phyloP scores from a whole-genome alignment of 2,888 invertebrate species.

The Cryptops parisi region DNA sequence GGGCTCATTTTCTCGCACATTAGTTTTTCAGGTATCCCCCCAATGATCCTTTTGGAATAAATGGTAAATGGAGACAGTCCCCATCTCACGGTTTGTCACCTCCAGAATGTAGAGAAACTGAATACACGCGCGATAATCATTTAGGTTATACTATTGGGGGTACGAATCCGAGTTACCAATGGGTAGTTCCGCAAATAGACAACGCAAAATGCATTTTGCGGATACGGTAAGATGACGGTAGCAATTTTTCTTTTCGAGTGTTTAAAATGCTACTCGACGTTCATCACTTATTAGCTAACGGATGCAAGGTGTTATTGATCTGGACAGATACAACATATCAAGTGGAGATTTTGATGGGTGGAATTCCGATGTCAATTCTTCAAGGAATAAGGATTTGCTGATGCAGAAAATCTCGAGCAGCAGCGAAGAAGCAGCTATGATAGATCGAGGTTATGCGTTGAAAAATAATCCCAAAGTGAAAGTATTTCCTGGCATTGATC shows the following conservation, averaged over 20 bases:
- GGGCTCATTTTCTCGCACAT: too few relatives aligned
- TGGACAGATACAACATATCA: conserved; percentile 31
- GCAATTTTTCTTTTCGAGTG: neutral
- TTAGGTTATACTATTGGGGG: conserved; percentile 29
- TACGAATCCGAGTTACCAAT: conserved; percentile 25
- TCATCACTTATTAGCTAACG: too few relatives aligned
- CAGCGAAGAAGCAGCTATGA: conserved; percentile 9
- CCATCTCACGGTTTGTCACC: conserved; percentile 27
- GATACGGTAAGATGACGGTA: conserved; percentile 25
- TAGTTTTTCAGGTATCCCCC: conserved; percentile 13
- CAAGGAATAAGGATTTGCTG: neutral
- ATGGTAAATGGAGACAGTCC: conserved; percentile 28
- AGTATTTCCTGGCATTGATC: conserved; percentile 25
- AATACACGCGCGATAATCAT: conserved; percentile 31
- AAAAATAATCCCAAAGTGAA: conserved; percentile 29
- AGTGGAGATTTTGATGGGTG: conserved; percentile 30
- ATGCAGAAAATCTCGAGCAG: neutral
- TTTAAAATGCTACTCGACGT: too few relatives aligned
- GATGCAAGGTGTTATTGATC: too few relatives aligned
- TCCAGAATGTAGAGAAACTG: conserved; percentile 31
- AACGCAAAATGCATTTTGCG: conserved; percentile 28
- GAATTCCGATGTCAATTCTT: conserved; percentile 18
- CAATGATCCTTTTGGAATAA: conserved; percentile 27
- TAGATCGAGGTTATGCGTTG: conserved; percentile 29
- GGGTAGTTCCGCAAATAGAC: conserved; percentile 30